Evolutionary conservation across 2,113 vertebrate genomes (phyloP).

Genomic region (Eira barbara): DNA sequence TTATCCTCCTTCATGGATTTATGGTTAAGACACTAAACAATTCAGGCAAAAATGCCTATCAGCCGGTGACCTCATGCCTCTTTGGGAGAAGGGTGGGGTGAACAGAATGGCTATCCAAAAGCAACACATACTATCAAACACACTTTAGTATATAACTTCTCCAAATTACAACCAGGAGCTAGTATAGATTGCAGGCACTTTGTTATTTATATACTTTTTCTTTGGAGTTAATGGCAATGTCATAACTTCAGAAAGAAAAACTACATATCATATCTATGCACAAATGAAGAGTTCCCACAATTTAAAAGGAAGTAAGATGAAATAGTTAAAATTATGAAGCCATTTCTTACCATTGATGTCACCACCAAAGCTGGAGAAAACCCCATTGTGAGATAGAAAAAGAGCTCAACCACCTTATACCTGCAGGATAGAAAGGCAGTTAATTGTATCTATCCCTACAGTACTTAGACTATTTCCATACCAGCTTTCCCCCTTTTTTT

Average conservation of each 20-base stretch:
- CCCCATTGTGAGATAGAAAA: conserved; percentile 98
- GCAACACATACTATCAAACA: neutral
- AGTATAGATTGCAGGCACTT: neutral
- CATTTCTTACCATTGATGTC: conserved; percentile 94
- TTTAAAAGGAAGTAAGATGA: conserved; percentile 3
- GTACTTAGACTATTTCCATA: neutral
- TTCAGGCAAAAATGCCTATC: neutral
- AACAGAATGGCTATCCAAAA: neutral
- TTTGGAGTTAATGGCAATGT: neutral
- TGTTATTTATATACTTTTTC: neutral
- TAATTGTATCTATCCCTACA: neutral
- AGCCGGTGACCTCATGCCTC: neutral
- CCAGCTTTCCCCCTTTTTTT: conserved; percentile 6
- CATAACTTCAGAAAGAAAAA: neutral
- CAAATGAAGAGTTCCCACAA: neutral
- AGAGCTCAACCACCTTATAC: conserved; percentile 97
- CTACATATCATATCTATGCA: neutral
- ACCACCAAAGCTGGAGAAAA: conserved; percentile 97
- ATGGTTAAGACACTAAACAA: neutral
- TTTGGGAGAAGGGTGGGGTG: neutral
- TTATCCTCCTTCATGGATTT: neutral
- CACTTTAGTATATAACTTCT: neutral
- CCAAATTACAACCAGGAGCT: neutral
- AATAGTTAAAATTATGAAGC: neutral
- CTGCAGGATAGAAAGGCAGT: conserved; percentile 79